Conservation (phyloP, 2,888 invertebrate species). For the Eristalis pertinax region DNA sequence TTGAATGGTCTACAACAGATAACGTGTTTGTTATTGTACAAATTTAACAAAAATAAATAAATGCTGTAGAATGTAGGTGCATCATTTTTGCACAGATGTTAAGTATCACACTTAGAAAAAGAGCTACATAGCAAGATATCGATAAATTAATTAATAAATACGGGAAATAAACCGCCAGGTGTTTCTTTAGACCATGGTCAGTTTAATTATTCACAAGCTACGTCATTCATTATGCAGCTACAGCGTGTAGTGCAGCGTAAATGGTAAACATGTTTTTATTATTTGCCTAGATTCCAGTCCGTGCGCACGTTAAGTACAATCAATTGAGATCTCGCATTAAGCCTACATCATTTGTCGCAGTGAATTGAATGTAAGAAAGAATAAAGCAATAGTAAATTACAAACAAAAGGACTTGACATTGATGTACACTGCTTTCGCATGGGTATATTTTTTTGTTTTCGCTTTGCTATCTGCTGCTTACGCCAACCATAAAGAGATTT, state of each 20-base stretch:
- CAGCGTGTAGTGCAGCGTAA: constrained; percentile 1
- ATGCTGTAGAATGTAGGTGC: too few species aligned
- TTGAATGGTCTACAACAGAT: too few species aligned
- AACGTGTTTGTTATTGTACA: too few species aligned
- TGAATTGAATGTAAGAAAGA: neutral
- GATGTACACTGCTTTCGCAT: constrained; percentile 21
- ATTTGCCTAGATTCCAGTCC: constrained; percentile 8
- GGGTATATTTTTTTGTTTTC: constrained; percentile 34
- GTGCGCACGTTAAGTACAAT: constrained; percentile 1
- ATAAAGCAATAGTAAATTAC: constrained; percentile 9
- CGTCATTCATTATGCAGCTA: constrained; percentile 7
- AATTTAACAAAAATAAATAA: too few species aligned
- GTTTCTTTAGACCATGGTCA: constrained; percentile 35
- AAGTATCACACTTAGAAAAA: too few species aligned
- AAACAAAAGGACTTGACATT: constrained; percentile 10
- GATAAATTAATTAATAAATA: neutral
- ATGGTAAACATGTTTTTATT: constrained; percentile 62
- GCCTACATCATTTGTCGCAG: neutral
- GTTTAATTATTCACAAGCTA: neutral
- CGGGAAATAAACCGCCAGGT: constrained; percentile 24
- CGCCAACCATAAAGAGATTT: constrained; percentile 18
- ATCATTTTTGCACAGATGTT: too few species aligned
- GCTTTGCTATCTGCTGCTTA: constrained; percentile 22
- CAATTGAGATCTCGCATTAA: constrained; percentile 17
- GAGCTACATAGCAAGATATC: neutral